phyloP scores from a whole-genome alignment of 1,140 invertebrate species.

The Drosophila ironensis region DNA sequence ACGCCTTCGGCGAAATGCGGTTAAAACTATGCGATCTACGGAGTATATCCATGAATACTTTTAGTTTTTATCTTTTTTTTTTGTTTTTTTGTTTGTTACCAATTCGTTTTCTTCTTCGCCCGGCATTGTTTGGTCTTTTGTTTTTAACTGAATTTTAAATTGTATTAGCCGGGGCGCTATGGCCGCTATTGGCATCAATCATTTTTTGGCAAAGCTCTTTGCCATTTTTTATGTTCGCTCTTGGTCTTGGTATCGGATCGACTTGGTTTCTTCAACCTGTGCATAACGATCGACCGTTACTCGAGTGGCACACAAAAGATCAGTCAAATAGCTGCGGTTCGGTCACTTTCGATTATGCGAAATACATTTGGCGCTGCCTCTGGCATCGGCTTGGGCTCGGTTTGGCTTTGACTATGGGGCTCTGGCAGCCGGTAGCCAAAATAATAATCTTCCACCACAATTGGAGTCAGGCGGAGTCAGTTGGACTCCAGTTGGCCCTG shows the following conservation, averaged over 20 bases:
- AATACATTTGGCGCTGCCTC: slow-evolving; percentile 67
- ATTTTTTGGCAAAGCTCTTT: slow-evolving; percentile 50
- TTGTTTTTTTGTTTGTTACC: slow-evolving; percentile 3
- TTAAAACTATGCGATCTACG: slow-evolving; percentile 72
- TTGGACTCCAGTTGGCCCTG: slow-evolving; percentile 63
- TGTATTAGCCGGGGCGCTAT: slow-evolving; percentile 61
- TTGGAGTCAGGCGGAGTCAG: slow-evolving; percentile 24
- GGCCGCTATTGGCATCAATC: slow-evolving; percentile 72
- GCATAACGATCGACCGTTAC: slow-evolving; percentile 53
- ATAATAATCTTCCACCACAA: slow-evolving; percentile 74
- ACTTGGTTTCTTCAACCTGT: slow-evolving; percentile 54
- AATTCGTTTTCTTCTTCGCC: slow-evolving; percentile 5
- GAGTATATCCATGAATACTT: slow-evolving; percentile 58
- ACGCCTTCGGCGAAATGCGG: slow-evolving; percentile 79
- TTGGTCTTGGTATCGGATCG: slow-evolving; percentile 5
- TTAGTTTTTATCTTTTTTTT: slow-evolving; percentile 48
- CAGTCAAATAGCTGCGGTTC: slow-evolving; percentile 70
- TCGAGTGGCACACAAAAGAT: slow-evolving; percentile 59
- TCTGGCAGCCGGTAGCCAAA: slow-evolving; percentile 66
- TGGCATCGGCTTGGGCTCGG: too few species aligned
- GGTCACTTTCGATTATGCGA: slow-evolving; percentile 81
- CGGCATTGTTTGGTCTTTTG: slow-evolving; percentile 40
- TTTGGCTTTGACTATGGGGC: too few species aligned
- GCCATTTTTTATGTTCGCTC: slow-evolving; percentile 12
- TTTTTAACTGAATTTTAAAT: slow-evolving; percentile 75